Conservation (phyloP, 1,140 invertebrate species). For the Pinna nobilis region DNA sequence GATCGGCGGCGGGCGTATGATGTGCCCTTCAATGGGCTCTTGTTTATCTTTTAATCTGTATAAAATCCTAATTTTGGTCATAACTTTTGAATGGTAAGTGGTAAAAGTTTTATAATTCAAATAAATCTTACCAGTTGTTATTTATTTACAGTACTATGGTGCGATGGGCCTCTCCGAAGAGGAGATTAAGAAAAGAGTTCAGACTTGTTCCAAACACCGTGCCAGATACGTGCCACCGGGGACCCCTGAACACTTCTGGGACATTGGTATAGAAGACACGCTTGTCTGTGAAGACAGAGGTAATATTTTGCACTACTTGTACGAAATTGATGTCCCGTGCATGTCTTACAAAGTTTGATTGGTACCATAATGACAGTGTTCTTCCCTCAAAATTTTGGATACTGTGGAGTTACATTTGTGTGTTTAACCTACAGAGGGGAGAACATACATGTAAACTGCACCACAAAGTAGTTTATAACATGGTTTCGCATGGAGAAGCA, state of each 20-base stretch:
- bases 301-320: slow-evolving; percentile 31
- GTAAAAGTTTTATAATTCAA: no score
- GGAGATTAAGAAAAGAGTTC: slow-evolving; percentile 61
- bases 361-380: neutral
- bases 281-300: slow-evolving; percentile 69
- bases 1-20: no score
- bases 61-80: no score
- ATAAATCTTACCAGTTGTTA: no score
- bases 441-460: no score
- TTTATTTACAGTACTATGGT: slow-evolving; percentile 65
- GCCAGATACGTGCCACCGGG: slow-evolving; percentile 60
- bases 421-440: neutral
- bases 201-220: slow-evolving; percentile 69
- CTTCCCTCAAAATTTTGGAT: neutral
- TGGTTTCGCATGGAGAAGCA: no score
- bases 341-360: neutral
- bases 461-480: no score
- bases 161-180: slow-evolving; percentile 57
- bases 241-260: slow-evolving; percentile 74
- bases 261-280: slow-evolving; percentile 71
- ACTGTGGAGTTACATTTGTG: neutral
- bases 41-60: no score
- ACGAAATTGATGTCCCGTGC: neutral
- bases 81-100: no score
- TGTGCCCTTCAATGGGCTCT: no score